Base-by-base conservation (phyloP, 2,888 invertebrate species). In the Thysanoteuthis rhombus region DNA sequence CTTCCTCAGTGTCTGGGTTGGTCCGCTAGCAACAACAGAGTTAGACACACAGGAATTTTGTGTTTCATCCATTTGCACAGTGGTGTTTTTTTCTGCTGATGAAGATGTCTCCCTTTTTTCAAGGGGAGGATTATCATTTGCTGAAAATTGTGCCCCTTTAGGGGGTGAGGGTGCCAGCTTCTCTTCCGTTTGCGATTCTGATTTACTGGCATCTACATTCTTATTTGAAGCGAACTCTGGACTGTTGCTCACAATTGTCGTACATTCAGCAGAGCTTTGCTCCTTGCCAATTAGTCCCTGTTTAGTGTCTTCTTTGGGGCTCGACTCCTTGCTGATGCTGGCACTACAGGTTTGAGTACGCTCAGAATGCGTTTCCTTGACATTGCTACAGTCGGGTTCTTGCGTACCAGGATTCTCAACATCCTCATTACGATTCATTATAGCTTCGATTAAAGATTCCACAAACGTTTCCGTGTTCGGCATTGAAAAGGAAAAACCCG, bases 401-500 rank as follows among this genome's bases (percentile, higher is more conserved):
- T n/a, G 28, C 22, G 19, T 22, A 42, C 19, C 42, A 90, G 39
- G 22, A 36, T 91, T 75, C 12, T 39, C 52, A 28, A 28, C 25
- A 58, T 58, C 93, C 75, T 58, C n/a, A 8, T 42, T 19, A 40
- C 28, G 5, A 42, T 92, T 40, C 92, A 92, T 45, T 8, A 42
- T 36, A 12, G 40, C 45, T 42, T 92, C 92, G 22, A 92, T 92
- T 19, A 92, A 39, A 40, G 40, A 45, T 39, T 92, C 45, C 19
- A 92, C 42, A 42, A 92, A 92, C 1, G 92, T 42, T 40, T 42
- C 92, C 32, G 45, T 92, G n/a, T 89, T 90, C 25, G 93, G 93
- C 25, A 92, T 45, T 25, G 90, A 58, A 38, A 93, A 94, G 28
- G 93, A 92, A 92, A 95, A 94, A n/a, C 94, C 93, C 75, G 95